These are phyloP conservation scores for Ganaspis brasiliensis DNA, from an alignment of 2,888 invertebrate species.

Conservation along the genomic window DNA sequence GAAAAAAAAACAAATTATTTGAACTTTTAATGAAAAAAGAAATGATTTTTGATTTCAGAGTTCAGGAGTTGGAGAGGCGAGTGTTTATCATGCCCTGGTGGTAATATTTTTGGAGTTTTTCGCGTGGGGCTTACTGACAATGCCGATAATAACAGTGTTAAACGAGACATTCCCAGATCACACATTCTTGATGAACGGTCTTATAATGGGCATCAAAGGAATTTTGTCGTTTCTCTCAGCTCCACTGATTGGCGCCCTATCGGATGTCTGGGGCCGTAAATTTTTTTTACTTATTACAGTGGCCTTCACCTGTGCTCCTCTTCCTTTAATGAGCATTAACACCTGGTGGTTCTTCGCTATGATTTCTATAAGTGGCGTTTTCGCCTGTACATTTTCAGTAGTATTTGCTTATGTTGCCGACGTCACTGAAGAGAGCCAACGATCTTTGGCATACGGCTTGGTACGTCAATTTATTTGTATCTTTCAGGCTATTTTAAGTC, in stretches of 20 bases:
- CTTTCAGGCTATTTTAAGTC: background rate
- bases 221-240: constrained; percentile 98
- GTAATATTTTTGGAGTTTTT: constrained; percentile 99
- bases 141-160: constrained; percentile 96
- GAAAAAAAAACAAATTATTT: no score
- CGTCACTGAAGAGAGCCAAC: constrained; percentile 97
- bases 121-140: constrained; percentile 99
- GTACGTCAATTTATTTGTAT: constrained; percentile 81
- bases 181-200: constrained; percentile 99
- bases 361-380: constrained; percentile 99
- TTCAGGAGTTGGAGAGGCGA: constrained; percentile 95
- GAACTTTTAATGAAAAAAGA: no score
- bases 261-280: constrained; percentile 99
- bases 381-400: constrained; percentile 99
- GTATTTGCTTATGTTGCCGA: constrained; percentile 99
- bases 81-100: constrained; percentile 98
- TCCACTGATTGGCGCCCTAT: constrained; percentile 97
- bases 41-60: constrained; percentile 83
- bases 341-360: constrained; percentile 99
- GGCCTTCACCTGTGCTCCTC: constrained; percentile 99
- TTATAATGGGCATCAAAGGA: constrained; percentile 99
- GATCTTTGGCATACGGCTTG: constrained; percentile 97
- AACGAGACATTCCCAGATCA: constrained; percentile 99
- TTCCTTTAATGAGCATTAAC: constrained; percentile 99
- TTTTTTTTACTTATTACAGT: constrained; percentile 98